A percentile compares a stretch with the other conserved stretches of the same genome.
Evolutionary conservation across 2,797 vertebrate species (phyloP).

Genomic region (Lindbergichthys nudifrons): DNA sequence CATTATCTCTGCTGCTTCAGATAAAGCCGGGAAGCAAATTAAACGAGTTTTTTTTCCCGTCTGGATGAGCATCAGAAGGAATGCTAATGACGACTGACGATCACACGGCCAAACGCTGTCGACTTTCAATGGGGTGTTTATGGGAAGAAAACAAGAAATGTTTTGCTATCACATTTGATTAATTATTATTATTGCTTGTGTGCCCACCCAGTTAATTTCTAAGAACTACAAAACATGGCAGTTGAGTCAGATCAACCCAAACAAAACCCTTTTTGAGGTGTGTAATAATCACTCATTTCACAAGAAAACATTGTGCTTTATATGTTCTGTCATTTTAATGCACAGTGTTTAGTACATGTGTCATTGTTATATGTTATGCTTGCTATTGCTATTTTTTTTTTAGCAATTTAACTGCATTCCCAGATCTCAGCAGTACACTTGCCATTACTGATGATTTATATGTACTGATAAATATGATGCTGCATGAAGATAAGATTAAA

Average conservation of each 20-base stretch:
- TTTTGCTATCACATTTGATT: too few species aligned
- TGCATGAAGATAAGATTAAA: background rate
- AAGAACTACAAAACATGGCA: background rate
- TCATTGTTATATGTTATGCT: too few species aligned
- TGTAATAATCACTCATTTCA: background rate
- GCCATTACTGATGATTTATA: background rate
- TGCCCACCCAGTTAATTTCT: background rate
- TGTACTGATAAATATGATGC: background rate
- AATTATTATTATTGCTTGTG: too few species aligned
- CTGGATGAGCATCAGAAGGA: slow-evolving; percentile 44
- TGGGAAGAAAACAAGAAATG: background rate
- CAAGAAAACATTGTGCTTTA: background rate
- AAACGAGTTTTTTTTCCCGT: slow-evolving; percentile 66
- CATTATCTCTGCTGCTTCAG: slow-evolving; percentile 70
- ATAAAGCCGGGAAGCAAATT: slow-evolving; percentile 74
- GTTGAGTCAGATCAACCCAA: background rate
- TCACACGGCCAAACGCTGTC: slow-evolving; percentile 17
- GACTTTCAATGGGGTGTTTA: slow-evolving; percentile 10
- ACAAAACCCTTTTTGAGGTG: background rate
- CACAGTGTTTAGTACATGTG: too few species aligned
- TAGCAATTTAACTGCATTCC: background rate
- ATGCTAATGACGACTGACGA: slow-evolving; percentile 50
- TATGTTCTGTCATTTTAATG: too few species aligned
- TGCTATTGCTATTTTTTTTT: background rate
- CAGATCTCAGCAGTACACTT: background rate